Base-by-base conservation (phyloP, 1,140 invertebrate genomes). In the Euschistus heros region DNA sequence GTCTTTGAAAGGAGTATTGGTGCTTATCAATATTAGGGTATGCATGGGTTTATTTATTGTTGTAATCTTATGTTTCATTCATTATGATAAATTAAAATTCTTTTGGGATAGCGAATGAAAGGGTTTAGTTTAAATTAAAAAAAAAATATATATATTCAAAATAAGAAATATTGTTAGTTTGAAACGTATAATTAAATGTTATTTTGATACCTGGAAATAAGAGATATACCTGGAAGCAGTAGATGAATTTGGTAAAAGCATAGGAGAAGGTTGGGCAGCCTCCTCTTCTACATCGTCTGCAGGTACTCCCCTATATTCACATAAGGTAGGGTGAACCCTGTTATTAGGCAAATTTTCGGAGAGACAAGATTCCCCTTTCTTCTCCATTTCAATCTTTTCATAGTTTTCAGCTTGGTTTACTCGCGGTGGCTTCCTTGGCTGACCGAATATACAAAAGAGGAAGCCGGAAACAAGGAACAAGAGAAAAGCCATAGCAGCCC, bases 361-460 rank as follows among this genome's bases (percentile, higher is more conserved):
- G 4, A 57, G 24, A 27, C 54, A 57, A 14, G 15, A 24, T 24
- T 57, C 54, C 20, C 70, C 70, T 68, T 80, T 79, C 68, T 81
- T 79, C 74, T 81, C 84, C 77, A 86, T 80, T 72, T 87, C 85
- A 66, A 88, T 87, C 76, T 88, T 88, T 73, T 87, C 86, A 71
- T 86, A 86, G 74, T 79, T 85, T 69, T 86, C 84, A 18, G 64
- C 64, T 24, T 69, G 65, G 20, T 55, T 63, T 69, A 17, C 68
- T 68, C 72, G 73, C 24, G 69, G 71, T 10, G 72, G 59, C 60
- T 72, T 65, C 24, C 72, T 70, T 62, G 73, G 75, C 44, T 76
- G 74, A 3, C 76, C 73, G 73, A 83, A 70, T 69, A 81, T 71
- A 71, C 75, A 83, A 72, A 82, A 76, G 75, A 83, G 76, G 70